Percentiles rank a stretch among this genome's conserved stretches.
Evolutionary conservation across 2,888 invertebrate species (phyloP).

Genomic region (Sussaba pulchella): DNA sequence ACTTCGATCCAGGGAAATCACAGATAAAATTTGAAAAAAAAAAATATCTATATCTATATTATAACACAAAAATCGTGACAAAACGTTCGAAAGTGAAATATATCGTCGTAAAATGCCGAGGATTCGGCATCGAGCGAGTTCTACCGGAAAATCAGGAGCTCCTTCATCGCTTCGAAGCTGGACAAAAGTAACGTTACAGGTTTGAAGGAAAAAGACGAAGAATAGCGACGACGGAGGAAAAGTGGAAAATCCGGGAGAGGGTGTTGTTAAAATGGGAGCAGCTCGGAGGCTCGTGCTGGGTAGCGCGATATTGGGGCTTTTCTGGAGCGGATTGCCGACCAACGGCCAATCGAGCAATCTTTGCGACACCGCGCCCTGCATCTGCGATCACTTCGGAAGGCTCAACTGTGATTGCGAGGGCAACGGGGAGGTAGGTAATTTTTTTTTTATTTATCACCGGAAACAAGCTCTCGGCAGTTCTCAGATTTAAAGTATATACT

Average conservation of each 20-base stretch:
- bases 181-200: slow-evolving; percentile 18
- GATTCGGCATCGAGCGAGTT: slow-evolving; percentile 43
- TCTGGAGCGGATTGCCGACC: slow-evolving; percentile 78
- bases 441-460: slow-evolving; percentile 41
- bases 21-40: slow-evolving; percentile 13
- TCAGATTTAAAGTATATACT: too few species aligned
- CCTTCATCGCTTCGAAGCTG: slow-evolving; percentile 52
- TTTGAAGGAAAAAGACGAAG: slow-evolving; percentile 5
- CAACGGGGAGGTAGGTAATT: slow-evolving; percentile 84
- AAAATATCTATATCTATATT: not conserved
- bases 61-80: slow-evolving; percentile 16
- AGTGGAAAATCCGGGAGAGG: slow-evolving; percentile 16
- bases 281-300: slow-evolving; percentile 79
- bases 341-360: slow-evolving; percentile 73
- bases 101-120: slow-evolving; percentile 40
- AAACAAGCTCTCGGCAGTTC: slow-evolving; percentile 12
- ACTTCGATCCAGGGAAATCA: slow-evolving; percentile 2
- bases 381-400: slow-evolving; percentile 86
- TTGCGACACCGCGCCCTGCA: slow-evolving; percentile 86
- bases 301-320: slow-evolving; percentile 80
- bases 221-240: slow-evolving; percentile 20
- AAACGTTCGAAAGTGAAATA: not conserved
- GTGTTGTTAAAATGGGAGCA: slow-evolving; percentile 77
- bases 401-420: slow-evolving; percentile 87
- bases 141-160: slow-evolving; percentile 31